Percentiles rank a stretch among this genome's conserved stretches.
phyloP scores from a whole-genome alignment of 2,888 invertebrate species.

The Metallyticus violacea region DNA sequence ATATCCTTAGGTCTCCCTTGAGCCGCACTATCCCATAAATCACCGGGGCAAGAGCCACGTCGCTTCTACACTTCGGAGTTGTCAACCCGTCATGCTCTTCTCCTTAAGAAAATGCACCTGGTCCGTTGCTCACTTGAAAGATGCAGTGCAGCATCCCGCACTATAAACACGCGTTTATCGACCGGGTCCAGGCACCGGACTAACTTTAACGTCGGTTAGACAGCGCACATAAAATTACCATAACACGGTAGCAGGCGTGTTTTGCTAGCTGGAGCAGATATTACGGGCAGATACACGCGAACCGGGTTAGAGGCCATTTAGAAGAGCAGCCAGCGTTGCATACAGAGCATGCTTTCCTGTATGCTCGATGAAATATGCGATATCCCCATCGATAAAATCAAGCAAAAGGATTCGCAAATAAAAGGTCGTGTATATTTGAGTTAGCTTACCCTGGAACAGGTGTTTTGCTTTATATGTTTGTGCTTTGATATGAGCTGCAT shows the following conservation, averaged over 20 bases:
- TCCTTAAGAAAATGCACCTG: not conserved
- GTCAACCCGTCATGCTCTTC: not conserved
- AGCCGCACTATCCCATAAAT: not conserved
- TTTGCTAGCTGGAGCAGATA: not conserved
- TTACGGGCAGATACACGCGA: not conserved
- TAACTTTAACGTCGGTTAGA: not conserved
- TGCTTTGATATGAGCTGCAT: not conserved
- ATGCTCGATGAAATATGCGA: not conserved
- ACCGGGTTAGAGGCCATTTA: not conserved
- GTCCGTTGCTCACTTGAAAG: not conserved
- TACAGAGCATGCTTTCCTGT: not conserved
- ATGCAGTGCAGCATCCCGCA: not conserved
- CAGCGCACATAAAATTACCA: slow-evolving; percentile 7
- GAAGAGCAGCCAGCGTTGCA: not conserved
- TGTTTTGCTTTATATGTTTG: too few relatives aligned
- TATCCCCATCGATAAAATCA: not conserved
- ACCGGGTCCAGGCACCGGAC: not conserved
- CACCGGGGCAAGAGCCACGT: not conserved
- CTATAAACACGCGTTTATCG: not conserved
- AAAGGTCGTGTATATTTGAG: not conserved
- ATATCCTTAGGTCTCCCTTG: not conserved
- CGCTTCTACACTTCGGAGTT: too few relatives aligned
- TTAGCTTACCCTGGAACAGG: not conserved
- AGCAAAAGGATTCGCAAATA: not conserved
- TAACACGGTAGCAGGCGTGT: not conserved